Percentiles rank a stretch among this genome's conserved stretches.
phyloP scores from a whole-genome alignment of 2,113 vertebrate species.

The Gambusia holbrooki region DNA sequence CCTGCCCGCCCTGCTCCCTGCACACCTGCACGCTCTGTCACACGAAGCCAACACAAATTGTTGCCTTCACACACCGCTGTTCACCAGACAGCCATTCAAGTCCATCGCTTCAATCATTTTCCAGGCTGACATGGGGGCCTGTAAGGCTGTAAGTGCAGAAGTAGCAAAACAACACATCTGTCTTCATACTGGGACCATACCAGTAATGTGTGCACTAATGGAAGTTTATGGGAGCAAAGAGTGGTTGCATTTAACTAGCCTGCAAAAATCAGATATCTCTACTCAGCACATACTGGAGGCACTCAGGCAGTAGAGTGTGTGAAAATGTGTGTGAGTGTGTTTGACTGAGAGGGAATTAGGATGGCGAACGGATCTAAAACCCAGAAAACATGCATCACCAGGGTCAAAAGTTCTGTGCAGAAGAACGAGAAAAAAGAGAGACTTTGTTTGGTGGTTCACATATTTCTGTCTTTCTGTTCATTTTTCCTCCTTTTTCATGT shows the following conservation, averaged over 20 bases:
- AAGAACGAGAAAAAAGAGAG: constrained; percentile 12
- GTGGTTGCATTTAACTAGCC: constrained; percentile 60
- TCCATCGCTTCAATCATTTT: constrained; percentile 21
- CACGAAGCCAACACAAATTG: constrained; percentile 36
- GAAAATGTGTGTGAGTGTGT: constrained; percentile 13
- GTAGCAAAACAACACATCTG: constrained; percentile 12
- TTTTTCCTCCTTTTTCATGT: constrained; percentile 2
- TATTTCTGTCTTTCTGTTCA: constrained; percentile 8
- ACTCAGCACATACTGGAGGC: constrained; percentile 66
- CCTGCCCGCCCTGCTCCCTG: neutral
- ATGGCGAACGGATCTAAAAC: constrained; percentile 15
- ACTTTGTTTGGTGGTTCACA: constrained; percentile 3
- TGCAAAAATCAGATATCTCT: constrained; percentile 68
- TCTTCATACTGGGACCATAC: constrained; percentile 20
- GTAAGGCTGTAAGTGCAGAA: neutral
- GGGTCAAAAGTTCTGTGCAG: constrained; percentile 15
- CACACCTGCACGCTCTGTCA: constrained; percentile 24
- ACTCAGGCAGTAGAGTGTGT: constrained; percentile 43
- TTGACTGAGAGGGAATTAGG: neutral
- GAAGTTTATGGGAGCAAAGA: constrained; percentile 30
- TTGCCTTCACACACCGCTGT: constrained; percentile 46
- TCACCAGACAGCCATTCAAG: constrained; percentile 29
- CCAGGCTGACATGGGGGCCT: constrained; percentile 9
- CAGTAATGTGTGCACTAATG: constrained; percentile 49
- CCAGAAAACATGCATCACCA: constrained; percentile 25